Base-by-base conservation (phyloP, 2,888 invertebrate genomes). In the Brachyptera risi region DNA sequence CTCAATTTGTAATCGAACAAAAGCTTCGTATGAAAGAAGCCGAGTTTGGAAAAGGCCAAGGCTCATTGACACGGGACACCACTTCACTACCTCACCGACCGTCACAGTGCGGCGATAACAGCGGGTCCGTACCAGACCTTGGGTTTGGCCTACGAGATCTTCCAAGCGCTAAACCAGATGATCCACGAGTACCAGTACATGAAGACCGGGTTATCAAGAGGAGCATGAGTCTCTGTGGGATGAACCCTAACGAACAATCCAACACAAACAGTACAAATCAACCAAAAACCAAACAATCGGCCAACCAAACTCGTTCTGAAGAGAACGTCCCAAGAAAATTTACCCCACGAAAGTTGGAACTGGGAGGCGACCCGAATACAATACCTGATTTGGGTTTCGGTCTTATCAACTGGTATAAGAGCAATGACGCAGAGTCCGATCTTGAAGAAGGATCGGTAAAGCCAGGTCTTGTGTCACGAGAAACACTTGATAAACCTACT, bases 121-220 rank as follows among this genome's bases (percentile, higher is more conserved):
- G 71, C 31, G 68, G 71, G 35, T 74, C 73, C 62, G 73, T 76
- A 42, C 76, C 76, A 35, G 73, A 75, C 68, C 72, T 71, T 35
- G 73, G 72, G 3, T 71, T 68, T 61, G 75, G 75, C 26, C 67
- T 73, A 27, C 67, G 73, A 61, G 70, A 70, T 60, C 54, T 62
- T 38, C 51, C 61, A 26, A 15, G 9, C 47, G 35, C 64, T 37
- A 38, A 27, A 21, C n/a, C 47, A 15, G 27, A 24, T 27, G 59
- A 24, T 42, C 3, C 19, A 17, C 37, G 31, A 49, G 24, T 44
- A 17, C 57, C 61, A 5, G 60, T 60, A 1, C 38, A 44, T 35
- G 60, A 60, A 40, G 54, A 51, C 24, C n/a, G 13, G 23, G 47
- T 56, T 21, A 61, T 54, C 54, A 54, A 54, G 35, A 35, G 54